phyloP scores from a whole-genome alignment of 2,797 vertebrate species.

The Enteromius trimaculatus region DNA sequence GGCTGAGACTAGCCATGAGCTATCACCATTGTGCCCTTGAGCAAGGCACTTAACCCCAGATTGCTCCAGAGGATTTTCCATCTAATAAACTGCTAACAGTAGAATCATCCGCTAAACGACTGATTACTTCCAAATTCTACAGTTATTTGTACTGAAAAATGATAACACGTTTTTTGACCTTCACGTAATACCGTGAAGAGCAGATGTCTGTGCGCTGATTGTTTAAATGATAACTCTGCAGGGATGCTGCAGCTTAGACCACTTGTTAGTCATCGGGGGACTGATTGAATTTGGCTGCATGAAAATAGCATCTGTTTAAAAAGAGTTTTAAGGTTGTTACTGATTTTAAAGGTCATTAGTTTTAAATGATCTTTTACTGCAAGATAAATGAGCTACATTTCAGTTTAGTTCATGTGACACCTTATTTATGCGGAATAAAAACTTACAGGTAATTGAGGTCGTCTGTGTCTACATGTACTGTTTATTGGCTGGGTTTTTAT shows the following conservation, averaged over 20 bases:
- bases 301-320: constrained; percentile 28
- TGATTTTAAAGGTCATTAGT: background rate
- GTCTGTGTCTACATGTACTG: background rate
- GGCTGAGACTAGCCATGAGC: constrained; percentile 7
- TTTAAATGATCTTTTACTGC: background rate
- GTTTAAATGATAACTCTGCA: constrained; percentile 21
- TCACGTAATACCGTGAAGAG: constrained; percentile 11
- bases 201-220: constrained; percentile 25
- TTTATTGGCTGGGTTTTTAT: background rate
- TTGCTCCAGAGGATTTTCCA: background rate
- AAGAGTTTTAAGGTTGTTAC: background rate
- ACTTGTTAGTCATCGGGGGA: constrained; percentile 15
- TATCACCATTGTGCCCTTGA: constrained; percentile 26
- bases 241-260: constrained; percentile 6
- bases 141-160: background rate
- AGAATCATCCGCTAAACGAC: constrained; percentile 12
- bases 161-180: background rate
- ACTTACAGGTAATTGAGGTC: background rate
- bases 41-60: constrained; percentile 21
- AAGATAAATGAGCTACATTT: background rate
- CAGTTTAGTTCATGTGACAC: background rate
- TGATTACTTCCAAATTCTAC: background rate
- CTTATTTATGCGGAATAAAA: background rate
- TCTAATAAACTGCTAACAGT: background rate
- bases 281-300: constrained; percentile 1